Base-by-base conservation (phyloP, 2,888 invertebrate species). In the Lissonota sp. region DNA sequence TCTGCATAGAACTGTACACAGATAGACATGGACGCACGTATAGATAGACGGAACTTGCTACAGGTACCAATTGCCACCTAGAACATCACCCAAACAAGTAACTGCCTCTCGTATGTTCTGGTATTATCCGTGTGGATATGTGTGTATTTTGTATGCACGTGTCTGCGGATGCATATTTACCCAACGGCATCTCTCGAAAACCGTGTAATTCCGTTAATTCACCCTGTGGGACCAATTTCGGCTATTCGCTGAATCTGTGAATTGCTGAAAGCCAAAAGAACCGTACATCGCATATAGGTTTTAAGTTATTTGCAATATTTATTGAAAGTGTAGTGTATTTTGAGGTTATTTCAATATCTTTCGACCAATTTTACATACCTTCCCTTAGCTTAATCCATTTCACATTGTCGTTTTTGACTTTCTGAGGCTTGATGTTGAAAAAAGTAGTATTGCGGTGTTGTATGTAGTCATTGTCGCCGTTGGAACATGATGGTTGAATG, bases 131-230 rank as follows among this genome's bases (percentile, higher is more conserved):
- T 63, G 63, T 63, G 14, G n/a, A 26, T 63, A 63, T 16, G 6
- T 42, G 8, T 44, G 12, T 6, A 39, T 60, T 5, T 49, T n/a
- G n/a, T n/a, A n/a, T n/a, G n/a, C n/a, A n/a, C n/a, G 12, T 49
- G 26, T 26, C 26, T 26, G 26, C 1, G 26, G 26, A 26, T 49
- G 49, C 2, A 49, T 73, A 64, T 64, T 73, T 73, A 12, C 73
- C 73, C 55, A 6, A 42, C 8, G 44, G 12, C 55, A 14, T 57
- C 64, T 37, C 4, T 26, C 57, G 73, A 57, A 57, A 57, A 57
- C 40, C 60, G 60, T 67, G 46, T 75, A 46, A 75, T 75, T 67
- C 60, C 12, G 67, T 67, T 75, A 67, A 26, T 39, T 26, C 58
- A 26, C 26, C 12, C 55, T 7, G 10, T 69, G 14, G 1, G 16